Evolutionary conservation across 2,113 vertebrate genomes (phyloP), one percentile per base, ranked within the genome.

Genomic region (Mormoops blainvillei): DNA sequence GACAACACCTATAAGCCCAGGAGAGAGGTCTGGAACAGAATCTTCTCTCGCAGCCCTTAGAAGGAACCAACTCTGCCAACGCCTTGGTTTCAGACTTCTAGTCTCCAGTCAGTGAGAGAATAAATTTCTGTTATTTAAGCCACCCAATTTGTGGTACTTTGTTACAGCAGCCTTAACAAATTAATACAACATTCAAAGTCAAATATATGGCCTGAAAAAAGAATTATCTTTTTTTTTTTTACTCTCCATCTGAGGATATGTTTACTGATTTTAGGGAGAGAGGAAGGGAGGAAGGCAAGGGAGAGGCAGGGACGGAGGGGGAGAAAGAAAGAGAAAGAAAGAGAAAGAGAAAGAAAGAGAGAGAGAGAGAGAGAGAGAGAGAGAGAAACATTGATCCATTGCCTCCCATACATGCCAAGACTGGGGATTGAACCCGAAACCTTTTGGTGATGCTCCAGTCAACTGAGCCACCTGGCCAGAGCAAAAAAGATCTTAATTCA

Each of bases 241-340:
- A 26, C 1, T 28, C 24, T 26, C 12, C 58, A 4, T 26, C 26
- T 61, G 58, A 61, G 58, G 58, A 28, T 28, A 61, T 61, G 58
- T 61, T 26, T 61, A 61, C 12, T 61, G 58, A 61, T 61, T 61
- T 61, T 61, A 61, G 24, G 24, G 58, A 56, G 20, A 56, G 8
- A 56, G 54, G 54, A 56, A 56, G 4, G 11, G 26, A 24, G 26
- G 24, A 6, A 61, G 58, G 58, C 22, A 56, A 24, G 7, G 56
- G 56, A 0, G 54, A 56, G 54, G 19, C n/a, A n/a, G n/a, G n/a
- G n/a, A n/a, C n/a, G n/a, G n/a, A n/a, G n/a, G n/a, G n/a, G n/a
- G n/a, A n/a, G n/a, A 2, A 20, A 56, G 54, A 22, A 3, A 22
- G 54, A 20, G 0, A 7, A 20, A 2, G 54, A 20, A 1, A 3